These are phyloP conservation scores for Petrocephalus microphthalmus DNA, from an alignment of 2,113 vertebrate genomes.

Conservation along the genomic window DNA sequence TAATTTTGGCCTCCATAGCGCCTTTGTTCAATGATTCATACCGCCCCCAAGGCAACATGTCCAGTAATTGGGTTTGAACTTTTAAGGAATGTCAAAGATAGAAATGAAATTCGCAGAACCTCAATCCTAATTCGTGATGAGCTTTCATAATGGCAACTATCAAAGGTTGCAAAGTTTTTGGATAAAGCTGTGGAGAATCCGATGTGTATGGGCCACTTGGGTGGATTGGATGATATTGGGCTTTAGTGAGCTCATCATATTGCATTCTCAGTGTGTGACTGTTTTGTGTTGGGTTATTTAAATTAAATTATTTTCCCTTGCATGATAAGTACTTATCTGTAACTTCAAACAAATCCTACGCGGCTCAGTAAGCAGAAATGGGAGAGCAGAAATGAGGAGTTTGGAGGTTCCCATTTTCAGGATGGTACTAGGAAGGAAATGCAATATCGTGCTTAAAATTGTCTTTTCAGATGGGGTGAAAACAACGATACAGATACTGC, in stretches of 20 bases:
- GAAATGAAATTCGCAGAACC: slow-evolving; percentile 62
- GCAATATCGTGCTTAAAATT: neutral
- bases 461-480: neutral
- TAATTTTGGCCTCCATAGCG: slow-evolving; percentile 54
- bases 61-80: slow-evolving; percentile 71
- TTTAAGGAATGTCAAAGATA: slow-evolving; percentile 69
- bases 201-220: neutral
- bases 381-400: neutral
- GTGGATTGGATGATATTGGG: neutral
- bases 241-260: neutral
- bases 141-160: slow-evolving; percentile 63
- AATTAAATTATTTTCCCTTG: neutral
- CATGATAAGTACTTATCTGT: neutral
- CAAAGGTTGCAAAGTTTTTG: slow-evolving; percentile 57
- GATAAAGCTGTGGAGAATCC: slow-evolving; percentile 42
- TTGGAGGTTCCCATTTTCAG: neutral
- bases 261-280: neutral
- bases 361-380: neutral
- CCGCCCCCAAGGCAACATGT: slow-evolving; percentile 59
- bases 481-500: neutral
- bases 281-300: neutral
- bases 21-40: slow-evolving; percentile 61
- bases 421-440: neutral
- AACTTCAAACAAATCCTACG: neutral
- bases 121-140: slow-evolving; percentile 30